Evolutionary conservation across 1,140 invertebrate species (phyloP), one percentile per base, ranked within the genome.

Genomic region (Drosophila novamexicana): DNA sequence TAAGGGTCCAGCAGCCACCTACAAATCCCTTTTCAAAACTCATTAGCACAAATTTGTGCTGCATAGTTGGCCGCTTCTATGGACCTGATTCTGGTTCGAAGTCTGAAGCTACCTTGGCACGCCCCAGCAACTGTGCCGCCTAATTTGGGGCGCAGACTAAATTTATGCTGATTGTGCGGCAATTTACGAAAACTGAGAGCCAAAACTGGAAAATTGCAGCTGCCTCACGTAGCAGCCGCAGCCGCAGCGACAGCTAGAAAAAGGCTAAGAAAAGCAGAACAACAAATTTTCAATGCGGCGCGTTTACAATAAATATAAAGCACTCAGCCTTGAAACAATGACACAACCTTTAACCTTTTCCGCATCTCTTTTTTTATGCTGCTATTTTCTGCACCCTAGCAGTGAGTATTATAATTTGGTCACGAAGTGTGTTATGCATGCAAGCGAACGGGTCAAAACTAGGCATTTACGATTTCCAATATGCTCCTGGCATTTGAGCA

Each of bases 141-240:
- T 75, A 75, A 75, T 75, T 75, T 71, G 47, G 14, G 22, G 18
- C 59, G 56, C 67, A 80, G 71, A 89, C 68, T 50, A 84, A 88
- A 88, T 88, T 88, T 88, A 88, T 88, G 84, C 84, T 88, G 84
- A 88, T 88, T 88, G 84, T 89, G 84, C 73, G 79, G 84, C 84
- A 88, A 88, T 88, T 88, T 88, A 80, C 59, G 79, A 77, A 84
- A 88, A 77, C 71, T 86, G 72, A 58, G 67, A 12, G 40, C 70
- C 71, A 71, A 72, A 63, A 77, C 73, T 71, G 64, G 79, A 71
- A 86, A 88, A 83, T 86, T 86, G 79, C 62, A 63, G 66, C 66
- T 56, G 66, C 37, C 66, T 42, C 72, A 74, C 71, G 72, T 75
- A 65, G 52, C 59, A 44, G 59, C 63, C 34, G 47, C 42, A 52